Evolutionary conservation across 2,113 vertebrate genomes (phyloP).

Genomic region (Melanocharis versteri): DNA sequence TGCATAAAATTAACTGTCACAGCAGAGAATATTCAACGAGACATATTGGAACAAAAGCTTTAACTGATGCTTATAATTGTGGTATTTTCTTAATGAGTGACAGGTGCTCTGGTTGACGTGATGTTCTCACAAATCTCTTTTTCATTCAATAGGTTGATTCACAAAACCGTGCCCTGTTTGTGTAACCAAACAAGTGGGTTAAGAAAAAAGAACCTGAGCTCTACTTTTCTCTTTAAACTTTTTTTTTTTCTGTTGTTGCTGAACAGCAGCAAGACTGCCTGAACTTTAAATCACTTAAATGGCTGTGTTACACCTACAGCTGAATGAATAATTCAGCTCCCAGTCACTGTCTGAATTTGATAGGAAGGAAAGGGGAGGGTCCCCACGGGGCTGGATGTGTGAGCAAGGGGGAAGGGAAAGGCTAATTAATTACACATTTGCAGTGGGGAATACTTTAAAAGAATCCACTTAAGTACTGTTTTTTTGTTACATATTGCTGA

Average conservation of each 20-base stretch:
- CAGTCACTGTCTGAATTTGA: conserved; percentile 58
- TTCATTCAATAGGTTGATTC: conserved; percentile 34
- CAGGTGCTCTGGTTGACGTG: conserved; percentile 33
- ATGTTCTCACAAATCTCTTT: background rate
- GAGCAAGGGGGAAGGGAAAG: conserved; percentile 56
- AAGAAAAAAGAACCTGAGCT: background rate
- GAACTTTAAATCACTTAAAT: conserved; percentile 51
- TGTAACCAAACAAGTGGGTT: conserved; percentile 25
- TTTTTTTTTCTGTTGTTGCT: background rate
- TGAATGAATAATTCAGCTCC: conserved; percentile 64
- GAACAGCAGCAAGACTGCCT: conserved; percentile 20
- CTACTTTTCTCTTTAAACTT: conserved; percentile 24
- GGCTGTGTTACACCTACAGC: conserved; percentile 63
- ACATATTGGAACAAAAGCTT: conserved; percentile 41
- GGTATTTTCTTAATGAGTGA: conserved; percentile 38
- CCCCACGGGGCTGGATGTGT: conserved; percentile 75
- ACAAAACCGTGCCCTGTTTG: background rate
- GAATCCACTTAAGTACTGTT: conserved; percentile 67
- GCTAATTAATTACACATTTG: conserved; percentile 86
- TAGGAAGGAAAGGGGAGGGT: conserved; percentile 55
- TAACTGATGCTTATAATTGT: background rate
- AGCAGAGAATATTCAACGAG: conserved; percentile 10
- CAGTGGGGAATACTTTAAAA: conserved; percentile 80
- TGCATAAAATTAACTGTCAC: conserved; percentile 21
- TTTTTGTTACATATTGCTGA: conserved; percentile 50